phyloP scores from a whole-genome alignment of 2,888 invertebrate genomes.

The Leptarthrus brevirostris region DNA sequence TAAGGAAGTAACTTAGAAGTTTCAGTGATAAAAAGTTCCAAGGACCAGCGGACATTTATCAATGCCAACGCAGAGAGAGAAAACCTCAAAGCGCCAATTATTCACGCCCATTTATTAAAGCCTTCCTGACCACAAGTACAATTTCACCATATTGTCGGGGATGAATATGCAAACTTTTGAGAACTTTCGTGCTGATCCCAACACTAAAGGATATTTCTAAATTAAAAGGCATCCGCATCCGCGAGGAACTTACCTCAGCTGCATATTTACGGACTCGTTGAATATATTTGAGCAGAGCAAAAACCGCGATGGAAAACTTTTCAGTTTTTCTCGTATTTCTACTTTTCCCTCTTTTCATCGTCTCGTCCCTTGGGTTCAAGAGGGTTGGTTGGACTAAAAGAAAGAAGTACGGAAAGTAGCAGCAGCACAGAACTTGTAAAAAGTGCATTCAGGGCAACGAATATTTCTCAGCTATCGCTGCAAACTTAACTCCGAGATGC shows the following conservation, averaged over 20 bases:
- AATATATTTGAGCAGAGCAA: constrained; percentile 37
- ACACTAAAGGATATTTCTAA: constrained; percentile 49
- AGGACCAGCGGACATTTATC: constrained; percentile 13
- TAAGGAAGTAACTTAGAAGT: too few species aligned
- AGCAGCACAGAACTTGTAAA: neutral
- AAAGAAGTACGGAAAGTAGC: constrained; percentile 6
- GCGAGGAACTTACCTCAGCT: constrained; percentile 47
- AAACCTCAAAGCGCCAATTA: constrained; percentile 47
- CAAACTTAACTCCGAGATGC: neutral
- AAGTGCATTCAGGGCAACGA: neutral
- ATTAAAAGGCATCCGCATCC: constrained; percentile 49
- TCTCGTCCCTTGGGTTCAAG: neutral
- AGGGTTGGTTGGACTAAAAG: neutral
- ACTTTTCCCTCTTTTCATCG: constrained; percentile 2
- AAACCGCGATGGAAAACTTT: constrained; percentile 44
- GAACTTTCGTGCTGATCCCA: constrained; percentile 49
- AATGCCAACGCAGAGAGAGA: constrained; percentile 12
- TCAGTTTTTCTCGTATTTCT: constrained; percentile 26
- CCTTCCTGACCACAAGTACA: constrained; percentile 23
- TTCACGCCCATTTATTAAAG: constrained; percentile 45
- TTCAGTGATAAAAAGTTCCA: too few species aligned
- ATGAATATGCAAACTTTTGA: constrained; percentile 49
- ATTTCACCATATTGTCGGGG: constrained; percentile 39
- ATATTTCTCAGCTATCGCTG: neutral
- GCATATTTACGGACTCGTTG: constrained; percentile 47